These are phyloP conservation scores for Parochlus steinenii DNA, from an alignment of 2,888 invertebrate genomes.

Conservation along the genomic window DNA sequence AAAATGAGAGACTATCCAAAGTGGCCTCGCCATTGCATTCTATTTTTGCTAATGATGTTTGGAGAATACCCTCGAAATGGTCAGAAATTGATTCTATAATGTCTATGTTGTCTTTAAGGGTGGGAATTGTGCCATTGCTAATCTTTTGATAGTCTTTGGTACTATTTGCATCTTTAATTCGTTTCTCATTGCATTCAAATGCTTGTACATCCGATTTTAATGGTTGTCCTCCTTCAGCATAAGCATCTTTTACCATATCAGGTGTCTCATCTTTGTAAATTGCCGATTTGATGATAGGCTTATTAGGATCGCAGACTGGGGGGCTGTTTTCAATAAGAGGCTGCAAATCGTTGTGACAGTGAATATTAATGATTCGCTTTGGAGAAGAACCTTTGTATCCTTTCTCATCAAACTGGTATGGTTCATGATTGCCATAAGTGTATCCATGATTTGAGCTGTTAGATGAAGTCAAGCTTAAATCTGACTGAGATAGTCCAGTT, in stretches of 20 bases:
- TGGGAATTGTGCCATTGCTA: conserved; percentile 8
- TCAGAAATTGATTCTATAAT: conserved; percentile 5
- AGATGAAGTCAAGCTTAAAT: conserved; percentile 55
- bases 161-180: neutral
- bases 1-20: conserved; percentile 8
- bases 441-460: conserved; percentile 57
- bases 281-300: conserved; percentile 53
- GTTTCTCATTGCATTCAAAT: neutral
- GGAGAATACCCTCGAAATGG: conserved; percentile 5
- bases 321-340: conserved; percentile 19
- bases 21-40: conserved; percentile 9
- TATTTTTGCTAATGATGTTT: neutral
- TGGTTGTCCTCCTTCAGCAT: neutral
- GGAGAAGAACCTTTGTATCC: conserved; percentile 37
- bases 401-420: conserved; percentile 56
- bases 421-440: conserved; percentile 62
- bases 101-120: conserved; percentile 3
- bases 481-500: conserved; percentile 69
- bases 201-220: conserved; percentile 3
- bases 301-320: conserved; percentile 23
- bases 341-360: conserved; percentile 31
- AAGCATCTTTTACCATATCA: too few species aligned
- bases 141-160: conserved; percentile 7
- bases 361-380: conserved; percentile 31
- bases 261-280: conserved; percentile 44